phyloP scores from a whole-genome alignment of 2,113 vertebrate species.

The Stercorarius parasiticus region DNA sequence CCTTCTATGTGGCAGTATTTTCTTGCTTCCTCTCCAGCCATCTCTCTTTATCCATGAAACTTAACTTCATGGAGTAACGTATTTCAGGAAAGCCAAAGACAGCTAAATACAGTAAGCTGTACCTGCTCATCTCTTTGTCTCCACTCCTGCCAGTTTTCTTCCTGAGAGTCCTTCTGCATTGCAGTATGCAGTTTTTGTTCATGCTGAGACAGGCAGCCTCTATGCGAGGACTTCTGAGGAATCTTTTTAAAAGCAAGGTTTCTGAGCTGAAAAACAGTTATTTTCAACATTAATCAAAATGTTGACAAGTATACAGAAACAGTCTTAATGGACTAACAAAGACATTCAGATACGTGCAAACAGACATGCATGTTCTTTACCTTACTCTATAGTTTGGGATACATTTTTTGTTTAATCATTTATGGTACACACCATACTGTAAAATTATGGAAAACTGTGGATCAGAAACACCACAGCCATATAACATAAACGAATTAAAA shows the following conservation, averaged over 20 bases:
- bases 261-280: slow-evolving; percentile 79
- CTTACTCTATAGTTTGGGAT: background rate
- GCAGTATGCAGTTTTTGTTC: slow-evolving; percentile 74
- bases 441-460: background rate
- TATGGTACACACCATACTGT: background rate
- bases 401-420: background rate
- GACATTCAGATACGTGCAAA: background rate
- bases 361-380: background rate
- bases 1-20: background rate
- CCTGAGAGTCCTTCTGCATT: slow-evolving; percentile 62
- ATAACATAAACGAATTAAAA: background rate
- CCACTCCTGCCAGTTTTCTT: slow-evolving; percentile 92
- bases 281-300: background rate
- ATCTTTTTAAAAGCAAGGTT: slow-evolving; percentile 95
- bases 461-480: background rate
- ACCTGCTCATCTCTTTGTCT: slow-evolving; percentile 93
- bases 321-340: background rate
- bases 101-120: background rate
- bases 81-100: background rate
- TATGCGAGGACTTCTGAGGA: slow-evolving; percentile 84
- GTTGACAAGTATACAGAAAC: background rate
- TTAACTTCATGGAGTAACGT: background rate
- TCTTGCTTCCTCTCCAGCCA: background rate
- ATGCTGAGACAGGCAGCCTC: slow-evolving; percentile 74
- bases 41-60: background rate